Base-by-base conservation (phyloP, 2,888 invertebrate genomes). In the Thera britannica region DNA sequence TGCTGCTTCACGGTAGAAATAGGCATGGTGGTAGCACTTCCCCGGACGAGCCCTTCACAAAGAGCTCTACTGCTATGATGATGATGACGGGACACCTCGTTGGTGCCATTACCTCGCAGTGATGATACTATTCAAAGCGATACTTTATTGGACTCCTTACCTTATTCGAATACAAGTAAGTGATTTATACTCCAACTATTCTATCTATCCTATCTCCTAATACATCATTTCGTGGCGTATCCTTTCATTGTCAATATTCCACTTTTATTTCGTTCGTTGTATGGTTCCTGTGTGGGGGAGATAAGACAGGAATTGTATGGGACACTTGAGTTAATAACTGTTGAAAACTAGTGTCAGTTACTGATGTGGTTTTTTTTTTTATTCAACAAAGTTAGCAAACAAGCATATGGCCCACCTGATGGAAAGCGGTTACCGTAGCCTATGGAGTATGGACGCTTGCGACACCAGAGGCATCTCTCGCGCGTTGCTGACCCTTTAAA, bases 161-260 rank as follows among this genome's bases (percentile, higher is more conserved):
- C 54, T 73, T 68, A 72, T 9, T 35, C 52, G 58, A 62, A 57
- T 73, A 66, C 72, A 70, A 68, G 68, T 62, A 52, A 65, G 73
- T 76, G 76, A 76, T 76, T 76, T 76, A 76, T 76, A 65, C 75
- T 48, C 48, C 66, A 65, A 72, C 65, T 67, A 64, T 73, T 46
- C 68, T 62, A 74, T 72, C 72, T 73, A 76, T 73, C 57, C 64
- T 75, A 75, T 75, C 76, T 74, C 52, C 72, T 76, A 75, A 76
- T 74, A 74, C 76, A 76, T 76, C 75, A 75, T 76, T 75, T 46
- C 73, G 76, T 72, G 71, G 71, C 68, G 75, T 73, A 73, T 75
- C 73, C 76, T 75, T 71, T 76, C 73, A 74, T 76, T 76, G 75
- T 75, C 73, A 76, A 76, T 71, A 72, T 63, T 70, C 68, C 62